phyloP scores from a whole-genome alignment of 1,140 invertebrate species.

The Drosophila orosa region DNA sequence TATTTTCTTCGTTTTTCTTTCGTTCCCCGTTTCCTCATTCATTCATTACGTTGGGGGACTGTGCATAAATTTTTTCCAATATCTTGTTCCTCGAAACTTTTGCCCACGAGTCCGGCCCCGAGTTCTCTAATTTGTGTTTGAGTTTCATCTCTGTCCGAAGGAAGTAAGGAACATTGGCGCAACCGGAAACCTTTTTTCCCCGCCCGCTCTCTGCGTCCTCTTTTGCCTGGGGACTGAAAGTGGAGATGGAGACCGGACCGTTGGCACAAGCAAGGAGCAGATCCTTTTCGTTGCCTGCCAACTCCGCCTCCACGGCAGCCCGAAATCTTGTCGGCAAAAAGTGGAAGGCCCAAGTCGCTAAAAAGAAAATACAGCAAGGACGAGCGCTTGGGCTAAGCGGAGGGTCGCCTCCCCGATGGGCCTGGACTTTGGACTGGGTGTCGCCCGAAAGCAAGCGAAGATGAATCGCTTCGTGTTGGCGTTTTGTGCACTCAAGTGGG shows the following conservation, averaged over 20 bases:
- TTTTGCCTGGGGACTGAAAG: slow-evolving; percentile 58
- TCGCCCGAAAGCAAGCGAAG: slow-evolving; percentile 68
- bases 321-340: slow-evolving; percentile 56
- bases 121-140: slow-evolving; percentile 80
- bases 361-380: slow-evolving; percentile 67
- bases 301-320: slow-evolving; percentile 41
- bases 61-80: slow-evolving; percentile 55
- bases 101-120: slow-evolving; percentile 37
- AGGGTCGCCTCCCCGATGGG: slow-evolving; percentile 7
- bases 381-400: slow-evolving; percentile 67
- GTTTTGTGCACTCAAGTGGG: slow-evolving; percentile 76
- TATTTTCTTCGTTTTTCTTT: slow-evolving; percentile 14
- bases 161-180: slow-evolving; percentile 74
- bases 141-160: slow-evolving; percentile 67
- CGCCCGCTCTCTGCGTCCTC: slow-evolving; percentile 10
- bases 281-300: slow-evolving; percentile 30
- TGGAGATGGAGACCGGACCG: slow-evolving; percentile 32
- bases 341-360: slow-evolving; percentile 33
- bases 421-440: slow-evolving; percentile 28
- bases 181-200: slow-evolving; percentile 77
- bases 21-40: slow-evolving; percentile 32
- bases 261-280: slow-evolving; percentile 51
- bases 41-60: slow-evolving; percentile 59
- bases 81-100: slow-evolving; percentile 61
- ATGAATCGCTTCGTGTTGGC: slow-evolving; percentile 81